Percentiles rank a stretch among this genome's conserved stretches.
These are phyloP conservation scores for Xylophagus ater DNA, from an alignment of 2,888 invertebrate species.

Conservation along the genomic window DNA sequence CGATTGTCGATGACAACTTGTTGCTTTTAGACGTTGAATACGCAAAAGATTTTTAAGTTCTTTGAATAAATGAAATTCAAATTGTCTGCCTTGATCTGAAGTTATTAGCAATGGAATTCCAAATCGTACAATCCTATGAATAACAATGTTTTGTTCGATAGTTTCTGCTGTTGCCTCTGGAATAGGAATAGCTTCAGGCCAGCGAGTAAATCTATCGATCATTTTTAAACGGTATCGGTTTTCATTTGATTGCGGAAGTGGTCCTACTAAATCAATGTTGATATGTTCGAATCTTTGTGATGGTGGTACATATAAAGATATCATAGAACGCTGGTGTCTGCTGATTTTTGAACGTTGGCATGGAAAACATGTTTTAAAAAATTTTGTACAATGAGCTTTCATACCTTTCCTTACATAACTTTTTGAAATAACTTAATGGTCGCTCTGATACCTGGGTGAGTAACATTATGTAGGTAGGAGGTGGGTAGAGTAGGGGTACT, in stretches of 20 bases:
- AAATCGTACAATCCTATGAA: conserved; percentile 2
- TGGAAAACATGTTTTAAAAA: not conserved
- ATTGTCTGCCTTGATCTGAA: conserved; percentile 17
- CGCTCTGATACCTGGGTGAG: not conserved
- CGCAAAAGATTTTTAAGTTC: conserved; percentile 2
- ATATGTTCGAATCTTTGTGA: not conserved
- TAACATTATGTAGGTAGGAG: not conserved
- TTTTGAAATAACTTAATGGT: not conserved
- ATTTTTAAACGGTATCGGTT: conserved; percentile 26
- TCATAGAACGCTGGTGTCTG: not conserved
- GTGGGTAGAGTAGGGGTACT: not conserved
- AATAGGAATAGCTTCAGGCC: conserved; percentile 10
- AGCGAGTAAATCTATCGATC: conserved; percentile 16
- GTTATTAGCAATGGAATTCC: conserved; percentile 20
- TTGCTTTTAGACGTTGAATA: conserved; percentile 2
- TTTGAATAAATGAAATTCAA: conserved; percentile 5
- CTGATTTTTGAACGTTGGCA: not conserved
- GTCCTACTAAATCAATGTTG: not conserved
- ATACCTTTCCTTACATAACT: not conserved
- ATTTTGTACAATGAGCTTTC: not conserved
- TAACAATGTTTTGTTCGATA: conserved; percentile 11
- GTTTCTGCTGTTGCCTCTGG: conserved; percentile 8
- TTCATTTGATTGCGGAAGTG: not conserved
- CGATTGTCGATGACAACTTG: conserved; percentile 2
- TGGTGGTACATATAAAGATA: not conserved